phyloP scores from a whole-genome alignment of 2,113 vertebrate genomes.

The Cnemophilus loriae region DNA sequence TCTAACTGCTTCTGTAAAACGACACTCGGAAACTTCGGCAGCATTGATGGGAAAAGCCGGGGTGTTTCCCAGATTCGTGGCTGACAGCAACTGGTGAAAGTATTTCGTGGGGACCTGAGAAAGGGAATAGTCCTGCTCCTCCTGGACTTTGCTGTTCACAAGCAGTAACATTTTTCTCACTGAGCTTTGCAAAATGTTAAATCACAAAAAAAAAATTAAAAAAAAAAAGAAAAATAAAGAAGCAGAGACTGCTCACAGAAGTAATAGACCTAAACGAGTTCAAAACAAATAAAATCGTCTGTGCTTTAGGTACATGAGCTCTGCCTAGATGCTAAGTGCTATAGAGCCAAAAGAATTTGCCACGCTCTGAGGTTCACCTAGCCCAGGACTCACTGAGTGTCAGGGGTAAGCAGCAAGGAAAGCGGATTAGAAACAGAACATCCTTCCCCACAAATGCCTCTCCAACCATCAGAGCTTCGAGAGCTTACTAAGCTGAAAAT shows the following conservation, averaged over 20 bases:
- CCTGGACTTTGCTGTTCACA: background rate
- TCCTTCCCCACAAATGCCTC: background rate
- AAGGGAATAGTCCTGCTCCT: background rate
- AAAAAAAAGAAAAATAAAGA: background rate
- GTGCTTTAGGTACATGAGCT: background rate
- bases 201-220: background rate
- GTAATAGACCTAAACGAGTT: background rate
- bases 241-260: background rate
- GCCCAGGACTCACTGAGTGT: background rate
- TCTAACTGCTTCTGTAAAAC: background rate
- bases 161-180: background rate
- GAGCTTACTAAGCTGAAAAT: background rate
- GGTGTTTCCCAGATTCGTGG: background rate
- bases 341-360: background rate
- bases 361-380: background rate
- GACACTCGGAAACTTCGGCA: constrained; percentile 14
- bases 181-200: background rate
- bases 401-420: background rate
- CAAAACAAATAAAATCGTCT: background rate
- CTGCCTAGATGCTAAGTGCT: background rate
- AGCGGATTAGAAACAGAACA: constrained; percentile 6
- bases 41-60: background rate
- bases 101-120: background rate
- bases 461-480: background rate
- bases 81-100: background rate